phyloP scores from a whole-genome alignment of 2,888 invertebrate species.

The Trissoscelio sp. region DNA sequence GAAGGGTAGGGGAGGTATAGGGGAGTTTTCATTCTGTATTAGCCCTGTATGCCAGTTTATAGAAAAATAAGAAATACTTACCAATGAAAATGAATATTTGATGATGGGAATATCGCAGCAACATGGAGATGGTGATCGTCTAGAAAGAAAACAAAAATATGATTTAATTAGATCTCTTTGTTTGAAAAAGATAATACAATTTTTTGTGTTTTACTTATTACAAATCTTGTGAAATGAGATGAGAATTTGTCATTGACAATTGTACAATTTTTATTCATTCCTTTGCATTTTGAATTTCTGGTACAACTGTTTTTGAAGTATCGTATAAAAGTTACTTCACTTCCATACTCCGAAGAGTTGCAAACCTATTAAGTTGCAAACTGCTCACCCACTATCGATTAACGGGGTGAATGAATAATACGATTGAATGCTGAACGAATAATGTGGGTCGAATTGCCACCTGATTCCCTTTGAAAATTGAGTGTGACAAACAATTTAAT shows the following conservation, averaged over 20 bases:
- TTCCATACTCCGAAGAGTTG: slow-evolving; percentile 46
- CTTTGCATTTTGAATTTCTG: slow-evolving; percentile 12
- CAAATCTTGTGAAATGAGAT: too few relatives aligned
- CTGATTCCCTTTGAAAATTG: slow-evolving; percentile 78
- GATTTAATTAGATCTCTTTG: neutral
- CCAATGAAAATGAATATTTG: slow-evolving; percentile 99
- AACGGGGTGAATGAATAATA: slow-evolving; percentile 76
- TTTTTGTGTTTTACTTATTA: too few relatives aligned
- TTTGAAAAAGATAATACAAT: too few relatives aligned
- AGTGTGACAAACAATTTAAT: slow-evolving; percentile 74
- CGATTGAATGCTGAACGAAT: slow-evolving; percentile 78
- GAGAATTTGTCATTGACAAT: neutral
- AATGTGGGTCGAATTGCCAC: slow-evolving; percentile 78
- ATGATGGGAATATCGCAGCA: slow-evolving; percentile 99
- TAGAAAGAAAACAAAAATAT: slow-evolving; percentile 86
- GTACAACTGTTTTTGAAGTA: slow-evolving; percentile 45
- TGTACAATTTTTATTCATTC: neutral
- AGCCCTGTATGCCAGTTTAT: too few relatives aligned
- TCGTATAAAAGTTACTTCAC: slow-evolving; percentile 44
- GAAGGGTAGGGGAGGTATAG: too few relatives aligned
- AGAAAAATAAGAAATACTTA: too few relatives aligned
- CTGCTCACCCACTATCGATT: slow-evolving; percentile 71
- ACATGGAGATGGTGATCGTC: slow-evolving; percentile 99
- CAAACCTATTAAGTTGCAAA: slow-evolving; percentile 72
- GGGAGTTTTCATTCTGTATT: too few relatives aligned